Evolutionary conservation across 2,888 invertebrate genomes (phyloP).

Genomic region (Yponomeuta sedellus): DNA sequence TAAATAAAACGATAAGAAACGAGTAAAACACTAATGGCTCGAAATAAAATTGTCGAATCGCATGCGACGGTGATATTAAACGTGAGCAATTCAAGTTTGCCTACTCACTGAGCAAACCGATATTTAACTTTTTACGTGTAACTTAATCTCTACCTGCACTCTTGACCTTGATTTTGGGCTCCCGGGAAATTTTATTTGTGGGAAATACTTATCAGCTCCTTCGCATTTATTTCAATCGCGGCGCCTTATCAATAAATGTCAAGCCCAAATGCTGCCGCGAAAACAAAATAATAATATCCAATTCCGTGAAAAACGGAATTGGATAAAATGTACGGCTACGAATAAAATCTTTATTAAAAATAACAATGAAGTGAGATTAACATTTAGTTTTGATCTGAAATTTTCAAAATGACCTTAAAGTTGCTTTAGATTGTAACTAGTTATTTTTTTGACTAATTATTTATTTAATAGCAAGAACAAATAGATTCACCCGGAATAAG

Average conservation of each 20-base stretch:
- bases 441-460: too few relatives aligned
- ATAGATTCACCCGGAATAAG: too few relatives aligned
- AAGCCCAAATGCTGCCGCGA: background rate
- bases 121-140: background rate
- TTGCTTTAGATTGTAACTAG: too few relatives aligned
- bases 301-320: background rate
- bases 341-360: background rate
- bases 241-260: constrained; percentile 2
- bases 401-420: too few relatives aligned
- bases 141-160: background rate
- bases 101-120: constrained; percentile 28
- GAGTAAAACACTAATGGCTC: constrained; percentile 58
- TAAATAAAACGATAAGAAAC: constrained; percentile 67
- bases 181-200: constrained; percentile 8
- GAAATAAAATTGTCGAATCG: constrained; percentile 72
- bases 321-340: background rate
- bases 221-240: background rate
- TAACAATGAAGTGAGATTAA: too few relatives aligned
- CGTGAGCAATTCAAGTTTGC: constrained; percentile 60
- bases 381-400: too few relatives aligned
- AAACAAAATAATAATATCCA: background rate
- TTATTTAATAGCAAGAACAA: too few relatives aligned
- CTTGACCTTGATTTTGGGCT: constrained; percentile 14
- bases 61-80: constrained; percentile 71
- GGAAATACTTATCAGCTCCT: background rate